Evolutionary conservation across 2,888 invertebrate species (phyloP).

Genomic region (Dromius quadrimaculatus): DNA sequence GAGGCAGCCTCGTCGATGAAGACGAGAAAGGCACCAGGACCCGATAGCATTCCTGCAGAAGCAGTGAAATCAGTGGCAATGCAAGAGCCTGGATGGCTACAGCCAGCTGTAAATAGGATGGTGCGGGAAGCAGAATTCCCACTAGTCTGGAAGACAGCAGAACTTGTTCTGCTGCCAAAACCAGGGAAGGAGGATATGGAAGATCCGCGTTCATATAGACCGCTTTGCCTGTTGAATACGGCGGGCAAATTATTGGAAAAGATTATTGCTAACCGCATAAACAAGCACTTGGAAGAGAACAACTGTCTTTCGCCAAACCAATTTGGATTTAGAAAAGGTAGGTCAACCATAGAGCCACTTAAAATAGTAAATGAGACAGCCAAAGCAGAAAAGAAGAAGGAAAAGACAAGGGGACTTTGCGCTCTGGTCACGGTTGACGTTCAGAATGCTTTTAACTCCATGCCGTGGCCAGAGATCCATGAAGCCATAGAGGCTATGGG

Average conservation of each 20-base stretch:
- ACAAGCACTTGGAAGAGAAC: conserved; percentile 51
- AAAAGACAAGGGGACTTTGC: not conserved
- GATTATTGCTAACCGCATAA: conserved; percentile 55
- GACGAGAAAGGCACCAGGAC: conserved; percentile 21
- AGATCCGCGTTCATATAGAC: conserved; percentile 50
- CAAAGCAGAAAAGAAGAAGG: not conserved
- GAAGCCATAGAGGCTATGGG: not conserved
- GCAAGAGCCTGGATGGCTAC: not conserved
- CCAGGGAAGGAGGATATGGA: conserved; percentile 46
- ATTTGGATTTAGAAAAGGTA: conserved; percentile 56
- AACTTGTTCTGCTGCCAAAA: conserved; percentile 53
- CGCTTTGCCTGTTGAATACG: conserved; percentile 57
- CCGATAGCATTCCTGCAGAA: conserved; percentile 16
- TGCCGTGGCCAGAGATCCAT: not conserved
- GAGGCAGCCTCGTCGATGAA: conserved; percentile 15
- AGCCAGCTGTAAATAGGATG: conserved; percentile 24
- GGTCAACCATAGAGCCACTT: too few relatives aligned
- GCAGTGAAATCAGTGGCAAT: not conserved
- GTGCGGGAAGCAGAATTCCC: conserved; percentile 43
- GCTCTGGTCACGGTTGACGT: not conserved
- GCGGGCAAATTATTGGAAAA: conserved; percentile 57
- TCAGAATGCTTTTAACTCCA: not conserved
- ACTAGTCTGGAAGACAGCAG: conserved; percentile 49
- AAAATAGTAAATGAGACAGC: not conserved
- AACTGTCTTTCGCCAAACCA: conserved; percentile 45